Evolutionary conservation across 2,888 invertebrate species (phyloP).

Genomic region (Druceiella hillmani): DNA sequence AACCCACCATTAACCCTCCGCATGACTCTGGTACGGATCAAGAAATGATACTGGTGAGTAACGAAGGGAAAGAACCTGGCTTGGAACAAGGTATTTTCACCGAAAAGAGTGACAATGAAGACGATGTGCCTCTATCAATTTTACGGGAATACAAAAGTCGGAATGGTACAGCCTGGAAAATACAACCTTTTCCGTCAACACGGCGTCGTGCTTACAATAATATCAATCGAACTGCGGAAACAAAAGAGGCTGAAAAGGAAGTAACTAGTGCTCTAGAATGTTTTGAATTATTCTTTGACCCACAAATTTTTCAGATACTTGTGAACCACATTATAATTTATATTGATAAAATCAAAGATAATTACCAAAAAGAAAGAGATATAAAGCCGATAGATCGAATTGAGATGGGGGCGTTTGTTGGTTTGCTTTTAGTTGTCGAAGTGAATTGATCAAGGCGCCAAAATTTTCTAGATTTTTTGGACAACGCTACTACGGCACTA

Average conservation of each 20-base stretch:
- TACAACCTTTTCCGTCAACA: not conserved
- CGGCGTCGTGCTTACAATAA: not conserved
- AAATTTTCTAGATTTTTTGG: not conserved
- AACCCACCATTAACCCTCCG: not conserved
- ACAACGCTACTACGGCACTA: no score
- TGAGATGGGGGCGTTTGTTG: not conserved
- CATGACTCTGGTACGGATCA: not conserved
- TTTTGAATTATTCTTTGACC: not conserved
- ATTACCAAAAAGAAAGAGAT: not conserved
- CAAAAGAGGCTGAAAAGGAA: not conserved
- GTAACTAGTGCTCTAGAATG: not conserved
- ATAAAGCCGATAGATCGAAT: not conserved
- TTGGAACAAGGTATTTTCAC: not conserved
- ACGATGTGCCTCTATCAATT: slow-evolving; percentile 1
- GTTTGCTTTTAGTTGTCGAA: not conserved
- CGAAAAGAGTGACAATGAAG: not conserved
- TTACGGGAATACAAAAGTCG: slow-evolving; percentile 1
- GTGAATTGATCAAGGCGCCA: not conserved
- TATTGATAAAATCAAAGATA: slow-evolving; percentile 1
- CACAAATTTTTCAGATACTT: not conserved
- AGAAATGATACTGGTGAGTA: not conserved
- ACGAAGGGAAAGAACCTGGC: not conserved
- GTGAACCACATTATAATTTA: not conserved
- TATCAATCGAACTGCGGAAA: not conserved
- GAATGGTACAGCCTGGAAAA: not conserved